phyloP scores from a whole-genome alignment of 2,797 vertebrate species.

The Clarias laeviceps region DNA sequence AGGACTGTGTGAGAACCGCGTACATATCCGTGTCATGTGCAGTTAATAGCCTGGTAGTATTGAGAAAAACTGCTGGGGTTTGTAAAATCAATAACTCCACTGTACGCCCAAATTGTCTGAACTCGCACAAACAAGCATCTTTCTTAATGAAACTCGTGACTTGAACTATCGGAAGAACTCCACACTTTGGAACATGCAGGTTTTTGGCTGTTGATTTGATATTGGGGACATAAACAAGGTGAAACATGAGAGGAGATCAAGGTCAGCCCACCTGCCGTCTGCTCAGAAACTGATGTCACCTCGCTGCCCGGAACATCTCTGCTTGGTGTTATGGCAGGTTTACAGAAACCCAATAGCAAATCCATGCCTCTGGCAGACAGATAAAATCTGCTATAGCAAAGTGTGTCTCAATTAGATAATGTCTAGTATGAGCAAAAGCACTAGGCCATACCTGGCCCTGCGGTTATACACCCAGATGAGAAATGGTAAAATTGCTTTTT shows the following conservation, averaged over 20 bases:
- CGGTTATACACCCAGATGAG: conserved; percentile 40
- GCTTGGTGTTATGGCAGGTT: conserved; percentile 74
- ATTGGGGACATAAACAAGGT: neutral
- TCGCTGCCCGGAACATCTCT: conserved; percentile 71
- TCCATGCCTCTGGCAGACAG: conserved; percentile 67
- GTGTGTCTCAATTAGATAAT: conserved; percentile 74
- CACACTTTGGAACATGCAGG: neutral
- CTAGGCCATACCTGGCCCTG: conserved; percentile 46
- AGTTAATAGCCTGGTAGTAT: conserved; percentile 38
- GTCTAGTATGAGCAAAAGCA: conserved; percentile 54
- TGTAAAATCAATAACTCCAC: conserved; percentile 41
- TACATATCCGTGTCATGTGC: conserved; percentile 47
- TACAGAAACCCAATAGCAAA: conserved; percentile 69
- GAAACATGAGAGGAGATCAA: conserved; percentile 40
- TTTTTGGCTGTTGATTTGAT: conserved; percentile 12
- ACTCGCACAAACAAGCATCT: conserved; percentile 11
- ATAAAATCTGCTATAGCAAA: conserved; percentile 76
- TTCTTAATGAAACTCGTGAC: neutral
- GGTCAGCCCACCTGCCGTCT: conserved; percentile 67
- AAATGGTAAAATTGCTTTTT: conserved; percentile 22
- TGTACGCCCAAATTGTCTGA: conserved; percentile 7
- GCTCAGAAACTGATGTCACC: conserved; percentile 71
- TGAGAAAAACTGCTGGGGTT: conserved; percentile 30
- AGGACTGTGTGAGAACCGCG: conserved; percentile 66
- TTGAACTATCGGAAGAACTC: conserved; percentile 10